Evolutionary conservation across 2,888 invertebrate genomes (phyloP).

Genomic region (Pedicia rivosa): DNA sequence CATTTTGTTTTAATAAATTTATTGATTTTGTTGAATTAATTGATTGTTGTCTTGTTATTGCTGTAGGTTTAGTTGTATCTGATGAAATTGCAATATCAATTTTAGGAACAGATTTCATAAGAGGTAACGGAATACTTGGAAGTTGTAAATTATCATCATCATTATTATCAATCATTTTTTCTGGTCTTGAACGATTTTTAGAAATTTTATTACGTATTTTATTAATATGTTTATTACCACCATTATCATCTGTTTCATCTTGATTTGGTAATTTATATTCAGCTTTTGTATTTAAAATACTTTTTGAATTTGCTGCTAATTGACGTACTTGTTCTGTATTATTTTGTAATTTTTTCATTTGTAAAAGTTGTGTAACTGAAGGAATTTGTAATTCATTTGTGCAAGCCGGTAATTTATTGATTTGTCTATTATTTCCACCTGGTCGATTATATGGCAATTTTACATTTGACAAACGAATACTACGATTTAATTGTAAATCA

Average conservation of each 20-base stretch:
- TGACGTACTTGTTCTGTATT: conserved; percentile 38
- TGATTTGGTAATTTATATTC: conserved; percentile 15
- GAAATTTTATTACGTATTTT: conserved; percentile 16
- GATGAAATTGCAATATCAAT: conserved; percentile 21
- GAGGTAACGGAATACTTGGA: conserved; percentile 31
- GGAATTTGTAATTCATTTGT: conserved; percentile 39
- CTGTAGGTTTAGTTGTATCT: conserved; percentile 8
- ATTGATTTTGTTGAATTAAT: neutral
- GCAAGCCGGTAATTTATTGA: conserved; percentile 12
- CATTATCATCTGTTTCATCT: conserved; percentile 6
- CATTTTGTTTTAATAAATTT: neutral
- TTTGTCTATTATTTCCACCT: conserved; percentile 12
- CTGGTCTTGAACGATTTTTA: conserved; percentile 9
- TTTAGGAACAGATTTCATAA: conserved; percentile 25
- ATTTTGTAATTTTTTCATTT: conserved; percentile 42
- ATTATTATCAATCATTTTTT: conserved; percentile 15
- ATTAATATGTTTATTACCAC: conserved; percentile 12
- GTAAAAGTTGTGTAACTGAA: conserved; percentile 43
- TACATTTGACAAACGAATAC: conserved; percentile 16
- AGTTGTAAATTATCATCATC: conserved; percentile 33
- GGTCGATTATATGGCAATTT: conserved; percentile 20
- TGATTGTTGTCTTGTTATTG: too few relatives aligned
- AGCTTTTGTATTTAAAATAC: conserved; percentile 7
- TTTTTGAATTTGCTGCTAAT: conserved; percentile 29
- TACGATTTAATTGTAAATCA: conserved; percentile 17